These are phyloP conservation scores for Drosophila melanogaster DNA, from an alignment of 1,140 invertebrate species.

Conservation along the genomic window DNA sequence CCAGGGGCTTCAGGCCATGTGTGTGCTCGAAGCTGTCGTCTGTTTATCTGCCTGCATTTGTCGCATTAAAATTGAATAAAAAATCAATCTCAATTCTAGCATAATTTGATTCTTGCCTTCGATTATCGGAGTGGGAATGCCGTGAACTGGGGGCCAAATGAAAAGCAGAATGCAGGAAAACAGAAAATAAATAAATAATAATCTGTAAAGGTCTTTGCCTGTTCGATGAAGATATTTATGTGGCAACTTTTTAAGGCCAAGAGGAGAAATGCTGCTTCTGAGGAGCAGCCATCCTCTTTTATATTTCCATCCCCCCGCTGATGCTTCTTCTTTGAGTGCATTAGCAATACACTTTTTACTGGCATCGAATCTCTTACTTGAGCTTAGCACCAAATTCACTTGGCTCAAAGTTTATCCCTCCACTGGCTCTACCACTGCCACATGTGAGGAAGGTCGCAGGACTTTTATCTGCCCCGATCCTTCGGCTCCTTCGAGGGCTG, in stretches of 20 bases:
- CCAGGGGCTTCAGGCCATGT: conserved; percentile 50
- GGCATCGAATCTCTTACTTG: conserved; percentile 33
- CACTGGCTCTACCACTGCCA: conserved; percentile 10
- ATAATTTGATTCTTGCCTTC: conserved; percentile 82
- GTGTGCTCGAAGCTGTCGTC: conserved; percentile 55
- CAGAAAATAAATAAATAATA: conserved; percentile 56
- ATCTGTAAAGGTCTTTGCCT: conserved; percentile 50
- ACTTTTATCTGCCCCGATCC: background rate
- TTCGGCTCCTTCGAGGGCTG: conserved; percentile 9
- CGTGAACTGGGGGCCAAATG: conserved; percentile 10
- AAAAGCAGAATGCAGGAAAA: conserved; percentile 30
- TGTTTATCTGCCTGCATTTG: conserved; percentile 83
- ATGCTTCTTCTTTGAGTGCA: conserved; percentile 20
- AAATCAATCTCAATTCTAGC: conserved; percentile 84
- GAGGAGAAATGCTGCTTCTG: background rate
- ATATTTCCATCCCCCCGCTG: background rate
- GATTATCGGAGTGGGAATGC: conserved; percentile 55
- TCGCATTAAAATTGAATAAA: conserved; percentile 84
- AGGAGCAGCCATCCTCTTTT: background rate
- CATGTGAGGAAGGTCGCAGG: conserved; percentile 26
- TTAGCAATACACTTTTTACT: conserved; percentile 30
- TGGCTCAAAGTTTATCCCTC: conserved; percentile 48
- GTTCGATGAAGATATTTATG: conserved; percentile 49
- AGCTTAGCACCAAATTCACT: conserved; percentile 80
- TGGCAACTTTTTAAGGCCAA: conserved; percentile 1